phyloP scores from a whole-genome alignment of 2,113 vertebrate species.

The Arizona elegans region DNA sequence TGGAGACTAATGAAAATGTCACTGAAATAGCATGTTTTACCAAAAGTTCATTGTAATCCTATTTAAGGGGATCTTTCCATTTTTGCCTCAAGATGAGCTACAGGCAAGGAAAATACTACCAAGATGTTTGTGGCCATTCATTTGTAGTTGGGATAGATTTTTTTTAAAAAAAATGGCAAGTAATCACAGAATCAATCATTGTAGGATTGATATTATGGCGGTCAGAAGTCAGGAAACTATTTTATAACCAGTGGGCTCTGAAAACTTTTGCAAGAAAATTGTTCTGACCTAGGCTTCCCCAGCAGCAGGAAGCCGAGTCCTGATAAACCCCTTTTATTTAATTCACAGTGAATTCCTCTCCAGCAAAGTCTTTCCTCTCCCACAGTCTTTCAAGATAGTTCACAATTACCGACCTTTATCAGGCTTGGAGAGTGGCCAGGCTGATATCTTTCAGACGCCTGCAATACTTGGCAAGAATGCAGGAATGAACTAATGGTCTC shows the following conservation, averaged over 20 bases:
- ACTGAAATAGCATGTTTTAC: neutral
- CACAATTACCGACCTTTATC: no score
- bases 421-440: no score
- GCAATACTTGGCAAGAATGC: no score
- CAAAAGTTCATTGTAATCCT: neutral
- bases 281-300: no score
- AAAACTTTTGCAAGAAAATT: neutral
- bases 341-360: no score
- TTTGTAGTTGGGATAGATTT: neutral
- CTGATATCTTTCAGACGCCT: no score
- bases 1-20: neutral
- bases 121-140: neutral
- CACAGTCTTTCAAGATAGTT: no score
- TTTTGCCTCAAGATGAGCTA: neutral
- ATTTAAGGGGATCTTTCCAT: neutral
- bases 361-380: no score
- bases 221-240: neutral
- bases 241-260: neutral
- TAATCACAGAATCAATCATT: neutral
- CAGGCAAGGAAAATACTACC: neutral
- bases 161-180: neutral
- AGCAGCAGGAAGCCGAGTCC: no score
- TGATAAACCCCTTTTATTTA: no score
- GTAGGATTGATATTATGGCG: neutral
- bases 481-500: no score